A percentile compares a stretch with the other conserved stretches of the same genome.
Evolutionary conservation across 2,888 invertebrate species (phyloP).

Genomic region (Osmoderma eremita): DNA sequence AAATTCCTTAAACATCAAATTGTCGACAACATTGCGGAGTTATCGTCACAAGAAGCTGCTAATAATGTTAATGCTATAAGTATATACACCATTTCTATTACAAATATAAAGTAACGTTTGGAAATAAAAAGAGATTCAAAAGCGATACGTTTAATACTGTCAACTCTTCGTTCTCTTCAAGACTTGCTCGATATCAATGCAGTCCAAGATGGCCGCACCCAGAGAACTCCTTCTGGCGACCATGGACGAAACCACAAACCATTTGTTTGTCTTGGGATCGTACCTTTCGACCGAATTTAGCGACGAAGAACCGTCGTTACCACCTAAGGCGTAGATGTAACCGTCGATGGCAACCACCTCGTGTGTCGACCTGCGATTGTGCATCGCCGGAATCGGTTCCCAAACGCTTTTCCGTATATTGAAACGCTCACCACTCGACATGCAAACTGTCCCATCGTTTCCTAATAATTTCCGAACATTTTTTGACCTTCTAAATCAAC

Average conservation of each 20-base stretch:
- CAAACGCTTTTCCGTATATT: slow-evolving; percentile 72
- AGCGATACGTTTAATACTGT: slow-evolving; percentile 33
- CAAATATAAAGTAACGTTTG: too few species aligned
- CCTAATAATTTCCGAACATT: background rate
- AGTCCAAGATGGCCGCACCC: slow-evolving; percentile 74
- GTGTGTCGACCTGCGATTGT: slow-evolving; percentile 75
- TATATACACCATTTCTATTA: too few species aligned
- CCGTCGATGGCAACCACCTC: slow-evolving; percentile 74
- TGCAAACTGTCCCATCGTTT: slow-evolving; percentile 72
- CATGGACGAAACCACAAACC: slow-evolving; percentile 75
- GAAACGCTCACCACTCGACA: slow-evolving; percentile 74
- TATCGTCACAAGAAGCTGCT: too few species aligned
- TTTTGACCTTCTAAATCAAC: background rate
- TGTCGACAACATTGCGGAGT: too few species aligned
- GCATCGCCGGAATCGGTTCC: slow-evolving; percentile 76
- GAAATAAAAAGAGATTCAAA: too few species aligned
- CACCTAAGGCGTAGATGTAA: slow-evolving; percentile 72
- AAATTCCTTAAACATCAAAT: too few species aligned
- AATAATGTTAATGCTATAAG: too few species aligned
- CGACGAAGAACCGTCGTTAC: slow-evolving; percentile 76
- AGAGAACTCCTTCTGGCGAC: slow-evolving; percentile 72
- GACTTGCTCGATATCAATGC: slow-evolving; percentile 69
- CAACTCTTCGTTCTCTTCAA: slow-evolving; percentile 51
- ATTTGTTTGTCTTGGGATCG: slow-evolving; percentile 73
- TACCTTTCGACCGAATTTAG: slow-evolving; percentile 76